phyloP scores from a whole-genome alignment of 2,888 invertebrate species.

The Lycophotia porphyrea region DNA sequence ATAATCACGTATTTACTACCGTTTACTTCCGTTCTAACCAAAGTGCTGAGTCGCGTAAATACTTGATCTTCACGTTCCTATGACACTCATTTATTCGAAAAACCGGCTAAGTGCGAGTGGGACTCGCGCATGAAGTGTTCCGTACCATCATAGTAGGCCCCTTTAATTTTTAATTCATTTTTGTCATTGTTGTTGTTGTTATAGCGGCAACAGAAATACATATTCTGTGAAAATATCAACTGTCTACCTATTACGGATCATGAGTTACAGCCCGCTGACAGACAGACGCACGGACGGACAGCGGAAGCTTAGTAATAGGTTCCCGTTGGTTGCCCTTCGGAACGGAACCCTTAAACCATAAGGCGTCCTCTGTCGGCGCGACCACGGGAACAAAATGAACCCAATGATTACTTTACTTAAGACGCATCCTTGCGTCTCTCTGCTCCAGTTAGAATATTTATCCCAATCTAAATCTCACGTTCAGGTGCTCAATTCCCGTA shows the following conservation, averaged over 20 bases:
- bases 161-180: too few species aligned
- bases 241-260: too few species aligned
- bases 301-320: too few species aligned
- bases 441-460: constrained; percentile 10
- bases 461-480: constrained; percentile 8
- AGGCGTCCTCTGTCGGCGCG: background rate
- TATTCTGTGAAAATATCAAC: too few species aligned
- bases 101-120: too few species aligned
- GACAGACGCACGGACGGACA: too few species aligned
- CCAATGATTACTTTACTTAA: background rate
- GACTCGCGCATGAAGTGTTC: too few species aligned
- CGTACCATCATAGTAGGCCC: too few species aligned
- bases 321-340: too few species aligned
- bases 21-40: background rate
- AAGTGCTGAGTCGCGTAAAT: background rate
- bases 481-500: constrained; percentile 17
- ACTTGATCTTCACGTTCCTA: background rate
- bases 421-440: background rate
- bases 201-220: too few species aligned
- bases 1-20: background rate
- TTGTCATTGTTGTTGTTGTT: too few species aligned
- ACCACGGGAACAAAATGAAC: background rate
- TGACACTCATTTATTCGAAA: background rate
- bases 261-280: too few species aligned
- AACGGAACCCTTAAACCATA: background rate